phyloP scores from a whole-genome alignment of 2,888 invertebrate genomes.

The Philonicus albiceps region DNA sequence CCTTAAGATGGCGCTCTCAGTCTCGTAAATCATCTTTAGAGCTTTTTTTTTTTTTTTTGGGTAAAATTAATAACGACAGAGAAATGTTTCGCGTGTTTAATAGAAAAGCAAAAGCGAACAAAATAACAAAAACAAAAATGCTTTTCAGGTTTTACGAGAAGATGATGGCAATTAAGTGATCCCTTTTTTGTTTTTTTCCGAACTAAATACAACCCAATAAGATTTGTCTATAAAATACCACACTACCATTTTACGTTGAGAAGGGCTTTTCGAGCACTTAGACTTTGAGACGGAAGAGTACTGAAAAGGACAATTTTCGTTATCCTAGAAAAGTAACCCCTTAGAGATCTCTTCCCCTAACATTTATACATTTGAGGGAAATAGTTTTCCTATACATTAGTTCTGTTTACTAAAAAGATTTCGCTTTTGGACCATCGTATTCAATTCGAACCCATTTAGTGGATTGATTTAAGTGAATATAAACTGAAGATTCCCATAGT shows the following conservation, averaged over 20 bases:
- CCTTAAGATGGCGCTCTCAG: neutral
- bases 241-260: neutral
- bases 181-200: neutral
- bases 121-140: neutral
- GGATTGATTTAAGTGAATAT: neutral
- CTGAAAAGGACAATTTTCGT: neutral
- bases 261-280: neutral
- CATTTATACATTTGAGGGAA: neutral
- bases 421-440: neutral
- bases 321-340: neutral
- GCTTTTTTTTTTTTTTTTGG: neutral
- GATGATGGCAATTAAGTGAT: neutral
- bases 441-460: neutral
- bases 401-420: neutral
- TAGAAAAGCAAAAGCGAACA: neutral
- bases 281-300: neutral
- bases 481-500: neutral
- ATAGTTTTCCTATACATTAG: neutral
- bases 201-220: neutral
- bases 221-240: neutral
- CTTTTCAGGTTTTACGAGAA: neutral
- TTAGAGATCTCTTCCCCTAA: neutral
- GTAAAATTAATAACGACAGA: neutral
- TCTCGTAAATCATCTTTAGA: neutral
- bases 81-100: neutral